A percentile compares a stretch with the other conserved stretches of the same genome.
Conservation (phyloP, 2,888 invertebrate species). For the Lasioglossum zephyrum region DNA sequence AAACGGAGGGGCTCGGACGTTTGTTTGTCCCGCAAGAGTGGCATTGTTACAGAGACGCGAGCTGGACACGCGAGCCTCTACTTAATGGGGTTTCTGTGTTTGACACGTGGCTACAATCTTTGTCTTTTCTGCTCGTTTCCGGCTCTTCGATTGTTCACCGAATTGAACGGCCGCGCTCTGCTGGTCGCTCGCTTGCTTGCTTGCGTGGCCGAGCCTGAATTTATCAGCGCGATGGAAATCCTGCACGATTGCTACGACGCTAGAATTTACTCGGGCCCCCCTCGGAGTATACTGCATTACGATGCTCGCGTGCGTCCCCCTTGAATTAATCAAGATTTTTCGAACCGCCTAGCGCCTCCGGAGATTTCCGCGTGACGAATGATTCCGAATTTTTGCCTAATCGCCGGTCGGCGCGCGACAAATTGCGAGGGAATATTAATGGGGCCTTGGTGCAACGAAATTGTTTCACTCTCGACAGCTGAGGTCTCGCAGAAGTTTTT, state of each 20-base stretch:
- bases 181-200: neutral
- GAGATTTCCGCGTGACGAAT: neutral
- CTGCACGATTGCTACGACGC: conserved; percentile 11
- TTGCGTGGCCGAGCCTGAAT: conserved; percentile 20
- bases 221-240: conserved; percentile 28
- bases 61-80: conserved; percentile 72
- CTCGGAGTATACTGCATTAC: conserved; percentile 1
- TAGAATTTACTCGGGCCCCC: conserved; percentile 16
- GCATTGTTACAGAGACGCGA: conserved; percentile 67
- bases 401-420: neutral
- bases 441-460: neutral
- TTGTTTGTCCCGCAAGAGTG: conserved; percentile 68
- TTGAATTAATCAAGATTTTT: conserved; percentile 7
- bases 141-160: conserved; percentile 45
- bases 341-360: neutral
- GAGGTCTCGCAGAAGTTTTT: neutral
- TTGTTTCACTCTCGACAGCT: neutral
- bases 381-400: conserved; percentile 3
- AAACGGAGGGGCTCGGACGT: conserved; percentile 45
- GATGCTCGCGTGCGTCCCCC: neutral
- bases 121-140: conserved; percentile 55
- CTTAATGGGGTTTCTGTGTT: conserved; percentile 81
- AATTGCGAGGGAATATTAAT: conserved; percentile 3
- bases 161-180: conserved; percentile 39
- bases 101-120: conserved; percentile 71